Percentiles rank a stretch among this genome's conserved stretches.
Evolutionary conservation across 1,140 invertebrate species (phyloP).

Genomic region (Philotrypesis tridentata): DNA sequence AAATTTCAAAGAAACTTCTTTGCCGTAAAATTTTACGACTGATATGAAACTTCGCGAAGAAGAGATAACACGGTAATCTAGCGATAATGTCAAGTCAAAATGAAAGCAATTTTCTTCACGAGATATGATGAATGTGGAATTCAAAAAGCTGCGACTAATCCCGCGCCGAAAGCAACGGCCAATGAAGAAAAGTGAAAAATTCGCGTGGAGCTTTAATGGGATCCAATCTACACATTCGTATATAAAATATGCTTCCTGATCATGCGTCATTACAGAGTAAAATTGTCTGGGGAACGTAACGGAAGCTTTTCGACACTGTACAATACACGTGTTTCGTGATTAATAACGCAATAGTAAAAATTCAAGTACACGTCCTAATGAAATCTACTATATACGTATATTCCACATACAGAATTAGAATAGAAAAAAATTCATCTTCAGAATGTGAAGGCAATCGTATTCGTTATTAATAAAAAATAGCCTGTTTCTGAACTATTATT

Average conservation of each 20-base stretch:
- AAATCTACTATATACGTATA: no score
- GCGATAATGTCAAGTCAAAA: background rate
- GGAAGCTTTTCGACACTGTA: no score
- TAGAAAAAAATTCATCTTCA: no score
- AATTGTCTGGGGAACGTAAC: no score
- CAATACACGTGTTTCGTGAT: no score
- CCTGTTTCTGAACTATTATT: no score
- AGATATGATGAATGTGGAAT: background rate
- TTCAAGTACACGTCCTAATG: no score
- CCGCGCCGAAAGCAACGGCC: background rate
- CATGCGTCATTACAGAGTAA: no score
- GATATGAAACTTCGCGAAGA: background rate
- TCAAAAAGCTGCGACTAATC: slow-evolving; percentile 18
- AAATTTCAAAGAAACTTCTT: background rate
- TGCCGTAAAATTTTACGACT: background rate
- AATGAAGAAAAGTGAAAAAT: slow-evolving; percentile 12
- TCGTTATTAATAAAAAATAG: no score
- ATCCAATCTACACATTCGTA: background rate
- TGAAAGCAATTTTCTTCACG: background rate
- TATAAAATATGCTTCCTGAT: background rate
- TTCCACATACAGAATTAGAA: no score
- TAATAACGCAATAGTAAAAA: no score
- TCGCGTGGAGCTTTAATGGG: background rate
- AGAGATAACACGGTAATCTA: background rate
- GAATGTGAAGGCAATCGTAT: no score